Evolutionary conservation across 2,113 vertebrate species (phyloP).

Genomic region (Nymphicus hollandicus): DNA sequence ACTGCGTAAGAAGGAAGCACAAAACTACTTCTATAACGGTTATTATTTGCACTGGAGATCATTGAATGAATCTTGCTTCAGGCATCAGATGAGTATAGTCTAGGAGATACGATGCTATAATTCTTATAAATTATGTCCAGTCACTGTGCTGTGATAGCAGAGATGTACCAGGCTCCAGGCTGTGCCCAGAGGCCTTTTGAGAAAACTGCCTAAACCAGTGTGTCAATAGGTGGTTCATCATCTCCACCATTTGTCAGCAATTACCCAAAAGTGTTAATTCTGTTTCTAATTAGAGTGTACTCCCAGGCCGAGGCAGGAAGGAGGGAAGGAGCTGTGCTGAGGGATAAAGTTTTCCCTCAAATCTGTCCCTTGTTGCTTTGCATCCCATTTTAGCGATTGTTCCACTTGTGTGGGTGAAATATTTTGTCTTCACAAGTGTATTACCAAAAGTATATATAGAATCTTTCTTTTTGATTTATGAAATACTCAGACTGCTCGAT

Average conservation of each 20-base stretch:
- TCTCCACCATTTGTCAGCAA: not conserved
- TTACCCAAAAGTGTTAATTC: not conserved
- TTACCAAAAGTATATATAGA: not conserved
- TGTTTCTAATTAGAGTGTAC: not conserved
- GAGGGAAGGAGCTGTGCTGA: not conserved
- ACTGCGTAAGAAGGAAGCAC: not conserved
- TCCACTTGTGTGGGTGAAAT: not conserved
- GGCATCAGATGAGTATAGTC: not conserved
- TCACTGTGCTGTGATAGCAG: not conserved
- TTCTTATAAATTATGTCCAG: not conserved
- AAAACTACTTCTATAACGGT: not conserved
- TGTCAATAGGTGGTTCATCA: not conserved
- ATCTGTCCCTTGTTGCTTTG: not conserved
- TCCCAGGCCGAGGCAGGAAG: not conserved
- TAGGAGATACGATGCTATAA: no score
- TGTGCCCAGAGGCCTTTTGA: not conserved
- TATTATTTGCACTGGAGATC: not conserved
- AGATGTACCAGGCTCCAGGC: not conserved
- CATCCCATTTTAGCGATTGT: not conserved
- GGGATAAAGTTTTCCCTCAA: not conserved
- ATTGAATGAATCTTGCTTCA: not conserved
- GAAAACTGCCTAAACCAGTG: not conserved
- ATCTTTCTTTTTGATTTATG: not conserved
- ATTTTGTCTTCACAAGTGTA: not conserved
- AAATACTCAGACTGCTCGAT: not conserved